These are phyloP conservation scores for Pitangus sulphuratus DNA, from an alignment of 2,797 vertebrate species.

Conservation along the genomic window DNA sequence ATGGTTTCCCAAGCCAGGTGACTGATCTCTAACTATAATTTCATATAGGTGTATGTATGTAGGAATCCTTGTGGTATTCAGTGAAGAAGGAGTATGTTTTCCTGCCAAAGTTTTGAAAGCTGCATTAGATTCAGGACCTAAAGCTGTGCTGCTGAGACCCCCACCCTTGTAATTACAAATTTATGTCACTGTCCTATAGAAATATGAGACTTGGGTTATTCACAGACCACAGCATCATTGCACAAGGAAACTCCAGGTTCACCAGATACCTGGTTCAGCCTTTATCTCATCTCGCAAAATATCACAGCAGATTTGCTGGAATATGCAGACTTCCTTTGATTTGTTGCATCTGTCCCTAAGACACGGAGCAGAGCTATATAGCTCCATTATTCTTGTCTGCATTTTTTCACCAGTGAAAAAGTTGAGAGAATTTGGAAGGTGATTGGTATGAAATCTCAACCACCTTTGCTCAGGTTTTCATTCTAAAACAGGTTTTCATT, in stretches of 20 bases:
- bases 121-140: not conserved
- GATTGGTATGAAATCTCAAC: not conserved
- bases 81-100: not conserved
- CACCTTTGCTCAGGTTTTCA: not conserved
- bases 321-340: not conserved
- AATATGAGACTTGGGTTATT: not conserved
- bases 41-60: accelerated
- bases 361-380: not conserved
- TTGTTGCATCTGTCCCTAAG: not conserved
- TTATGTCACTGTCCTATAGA: not conserved
- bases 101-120: not conserved
- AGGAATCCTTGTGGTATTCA: not conserved
- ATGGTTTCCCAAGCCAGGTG: not conserved
- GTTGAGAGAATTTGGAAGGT: not conserved
- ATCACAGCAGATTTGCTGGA: not conserved
- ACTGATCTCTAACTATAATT: not conserved
- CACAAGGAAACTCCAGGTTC: not conserved
- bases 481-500: not conserved
- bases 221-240: not conserved
- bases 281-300: not conserved
- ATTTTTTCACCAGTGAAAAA: not conserved
- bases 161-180: not conserved
- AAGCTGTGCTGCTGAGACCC: not conserved
- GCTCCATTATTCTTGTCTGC: not conserved
- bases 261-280: not conserved